Evolutionary conservation across 2,797 vertebrate species (phyloP), one percentile per base, ranked within the genome.

Genomic region (Coregonus sp.): DNA sequence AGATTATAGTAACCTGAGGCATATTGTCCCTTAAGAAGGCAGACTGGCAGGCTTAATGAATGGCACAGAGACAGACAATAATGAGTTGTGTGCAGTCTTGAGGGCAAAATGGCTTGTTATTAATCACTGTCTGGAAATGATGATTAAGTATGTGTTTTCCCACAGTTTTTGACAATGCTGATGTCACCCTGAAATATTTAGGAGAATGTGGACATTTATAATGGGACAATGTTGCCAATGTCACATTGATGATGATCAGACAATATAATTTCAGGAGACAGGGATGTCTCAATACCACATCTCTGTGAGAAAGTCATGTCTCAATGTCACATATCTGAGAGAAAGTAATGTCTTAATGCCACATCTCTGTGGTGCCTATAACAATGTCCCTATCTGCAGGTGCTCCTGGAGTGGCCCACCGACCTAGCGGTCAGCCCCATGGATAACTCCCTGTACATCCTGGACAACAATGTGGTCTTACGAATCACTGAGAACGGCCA

Each of bases 401-500:
- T 99, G 70, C 97, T 97, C 76, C 92, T 99, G 89, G 98, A 99
- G 80, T 99, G 98, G 98, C 98, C 98, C 35, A 99, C 98, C 1
- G 97, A 97, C 89, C 91, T 99, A 1, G 96, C 98, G 4, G 94
- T 99, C 65, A 99, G 97, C 90, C 98, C 98, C 0, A 97, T 99
- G 96, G 98, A 99, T 87, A 99, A 99, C 90, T 99, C 98, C 33
- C 94, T 99, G 68, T 98, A 96, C 0, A 96, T 99, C 51, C 82
- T 99, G 91, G 98, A 99, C 90, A 98, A 98, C 91, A 99, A 98
- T 0, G 96, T 99, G 0, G 96, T 99, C 35, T 86, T 99, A 81
- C 97, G 97, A 89, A 97, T 99, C 91, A 98, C 96, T 0, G 96
- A 98, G 82, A 97, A 97, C 65, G 96, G 97, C 0, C 98, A 99